Conservation (phyloP, 30 jellyfish, hydroid and myxozoan genomes). For the Catostylus mosaicus region DNA sequence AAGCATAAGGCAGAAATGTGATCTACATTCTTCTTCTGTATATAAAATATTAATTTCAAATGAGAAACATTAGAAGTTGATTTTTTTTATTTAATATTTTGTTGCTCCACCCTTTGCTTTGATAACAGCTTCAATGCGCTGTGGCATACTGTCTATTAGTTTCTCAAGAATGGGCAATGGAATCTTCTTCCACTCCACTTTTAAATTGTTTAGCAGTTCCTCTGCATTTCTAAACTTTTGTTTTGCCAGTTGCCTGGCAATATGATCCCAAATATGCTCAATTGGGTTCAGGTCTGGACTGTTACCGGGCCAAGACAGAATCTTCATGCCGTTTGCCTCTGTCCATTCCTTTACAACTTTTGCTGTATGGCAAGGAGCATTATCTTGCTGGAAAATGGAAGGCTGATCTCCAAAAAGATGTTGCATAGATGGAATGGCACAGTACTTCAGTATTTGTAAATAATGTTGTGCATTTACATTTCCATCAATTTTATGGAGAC, state of each 20-base stretch:
- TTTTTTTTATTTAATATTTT: neutral
- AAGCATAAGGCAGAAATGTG: neutral
- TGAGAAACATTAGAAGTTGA: neutral
- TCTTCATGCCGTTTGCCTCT: neutral
- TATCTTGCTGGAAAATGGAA: conserved; percentile 15
- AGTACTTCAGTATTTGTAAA: conserved; percentile 6
- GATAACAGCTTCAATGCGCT: neutral
- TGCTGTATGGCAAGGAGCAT: conserved; percentile 38
- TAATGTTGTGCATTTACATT: conserved; percentile 5
- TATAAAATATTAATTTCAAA: neutral
- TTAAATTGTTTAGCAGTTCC: neutral
- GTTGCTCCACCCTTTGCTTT: conserved; percentile 10
- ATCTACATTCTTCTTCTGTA: neutral
- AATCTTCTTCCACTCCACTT: neutral
- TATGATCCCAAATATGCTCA: conserved; percentile 2
- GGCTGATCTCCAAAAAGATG: neutral
- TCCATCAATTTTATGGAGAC: conserved; percentile 13
- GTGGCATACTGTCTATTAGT: conserved; percentile 8
- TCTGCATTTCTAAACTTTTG: neutral
- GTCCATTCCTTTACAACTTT: neutral
- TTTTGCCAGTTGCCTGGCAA: neutral
- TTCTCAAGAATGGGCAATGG: neutral
- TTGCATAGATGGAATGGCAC: conserved; percentile 4
- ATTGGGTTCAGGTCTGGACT: conserved; percentile 27
- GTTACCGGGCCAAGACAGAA: conserved; percentile 29